phyloP scores from a whole-genome alignment of 2,888 invertebrate species.

The Tetragnatha montana region DNA sequence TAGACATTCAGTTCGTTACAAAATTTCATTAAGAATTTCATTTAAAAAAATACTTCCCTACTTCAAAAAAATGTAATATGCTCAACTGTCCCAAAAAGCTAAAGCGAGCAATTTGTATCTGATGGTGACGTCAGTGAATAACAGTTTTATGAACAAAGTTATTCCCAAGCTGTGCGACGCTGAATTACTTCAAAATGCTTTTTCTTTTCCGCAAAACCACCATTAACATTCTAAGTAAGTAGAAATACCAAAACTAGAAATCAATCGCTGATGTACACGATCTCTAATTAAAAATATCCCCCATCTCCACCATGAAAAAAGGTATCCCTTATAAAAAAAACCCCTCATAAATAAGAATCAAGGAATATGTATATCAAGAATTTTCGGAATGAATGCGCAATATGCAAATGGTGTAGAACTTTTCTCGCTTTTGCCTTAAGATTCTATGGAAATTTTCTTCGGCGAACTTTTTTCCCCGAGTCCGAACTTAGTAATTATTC shows the following conservation, averaged over 20 bases:
- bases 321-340: neutral
- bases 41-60: neutral
- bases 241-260: neutral
- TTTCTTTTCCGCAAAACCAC: neutral
- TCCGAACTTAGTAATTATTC: conserved; percentile 27
- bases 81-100: neutral
- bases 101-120: too few species aligned
- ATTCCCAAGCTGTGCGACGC: neutral
- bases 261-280: neutral
- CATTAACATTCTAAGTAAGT: neutral
- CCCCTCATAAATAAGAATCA: neutral
- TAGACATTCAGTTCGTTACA: neutral
- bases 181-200: conserved; percentile 5
- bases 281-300: conserved; percentile 30
- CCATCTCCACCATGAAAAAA: neutral
- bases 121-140: neutral
- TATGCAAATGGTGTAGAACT: conserved; percentile 13
- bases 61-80: neutral
- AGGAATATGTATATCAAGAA: conserved; percentile 11
- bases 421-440: neutral
- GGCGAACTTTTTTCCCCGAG: neutral
- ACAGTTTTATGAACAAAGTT: neutral
- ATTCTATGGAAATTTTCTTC: neutral
- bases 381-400: conserved; percentile 21
- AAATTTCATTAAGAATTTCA: neutral